Base-by-base conservation (phyloP, 1,140 invertebrate genomes). In the Pomacea maculata region DNA sequence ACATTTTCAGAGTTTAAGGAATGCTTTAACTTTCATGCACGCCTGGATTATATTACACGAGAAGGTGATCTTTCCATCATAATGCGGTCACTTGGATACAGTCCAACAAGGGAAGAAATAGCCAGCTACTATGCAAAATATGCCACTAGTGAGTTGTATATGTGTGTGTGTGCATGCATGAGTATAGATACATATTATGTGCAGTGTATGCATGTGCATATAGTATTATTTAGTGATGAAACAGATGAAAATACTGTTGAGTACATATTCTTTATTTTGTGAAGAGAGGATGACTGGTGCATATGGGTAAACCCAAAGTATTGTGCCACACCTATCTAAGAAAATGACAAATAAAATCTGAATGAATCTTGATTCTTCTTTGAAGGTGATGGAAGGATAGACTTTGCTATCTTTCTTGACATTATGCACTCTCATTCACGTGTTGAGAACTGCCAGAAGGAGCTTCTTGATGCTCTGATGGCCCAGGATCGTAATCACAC, bases 341-440 rank as follows among this genome's bases (percentile, higher is more conserved):
- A 61, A 21, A 64, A 65, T 17, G 34, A 34, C 2, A 78, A 9
- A n/a, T 45, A 45, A 45, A 45, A 45, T 45, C 34, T 45, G 34
- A 45, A 45, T 45, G 34, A 45, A 67, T 25, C 63, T 34, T 82
- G 4, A 45, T n/a, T 4, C 64, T 65, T 9, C n/a, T 52, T 80
- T 82, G 19, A 83, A 85, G 85, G n/a, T 54, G 96, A 95, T 89
- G 96, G 96, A 8, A 96, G 96, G 91, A 97, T 99, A 94, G 95
- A 96, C 6, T 99, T 99, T 92, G 96, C 97, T 1, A 97, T 98
- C 88, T 98, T 99, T 88, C 91, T 99, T 14, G 97, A 98, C 89
- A 95, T 98, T 4, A 97, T 98, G 96, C 96, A 99, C 90, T 93
- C 95, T 82, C 97, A 99, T 90, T 97, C 89, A 88, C 94, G 92